phyloP scores from a whole-genome alignment of 2,113 vertebrate species.

The Circaetus cinerascens region DNA sequence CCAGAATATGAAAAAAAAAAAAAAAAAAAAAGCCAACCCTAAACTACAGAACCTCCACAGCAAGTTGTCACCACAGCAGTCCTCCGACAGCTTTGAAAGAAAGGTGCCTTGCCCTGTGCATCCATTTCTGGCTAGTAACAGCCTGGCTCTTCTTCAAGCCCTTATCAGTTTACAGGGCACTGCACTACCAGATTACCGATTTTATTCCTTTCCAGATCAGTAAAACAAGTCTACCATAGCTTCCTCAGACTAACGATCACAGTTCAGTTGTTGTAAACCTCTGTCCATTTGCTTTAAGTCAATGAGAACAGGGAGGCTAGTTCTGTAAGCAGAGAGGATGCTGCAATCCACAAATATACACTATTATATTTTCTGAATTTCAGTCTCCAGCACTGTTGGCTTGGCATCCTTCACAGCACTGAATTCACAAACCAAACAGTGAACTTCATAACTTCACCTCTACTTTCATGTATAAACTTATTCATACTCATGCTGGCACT shows the following conservation, averaged over 20 bases:
- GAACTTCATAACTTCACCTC: neutral
- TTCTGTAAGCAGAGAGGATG: neutral
- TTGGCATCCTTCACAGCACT: neutral
- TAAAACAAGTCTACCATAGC: neutral
- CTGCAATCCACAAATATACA: neutral
- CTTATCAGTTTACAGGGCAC: neutral
- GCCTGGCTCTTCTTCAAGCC: neutral
- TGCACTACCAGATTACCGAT: neutral
- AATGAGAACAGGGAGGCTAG: fast-evolving
- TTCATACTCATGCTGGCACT: neutral
- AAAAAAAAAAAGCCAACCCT: neutral
- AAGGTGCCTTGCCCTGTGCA: neutral
- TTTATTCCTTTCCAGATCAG: neutral
- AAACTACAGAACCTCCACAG: neutral
- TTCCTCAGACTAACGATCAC: neutral
- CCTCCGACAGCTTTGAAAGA: neutral
- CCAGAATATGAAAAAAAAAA: neutral
- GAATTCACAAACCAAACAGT: neutral
- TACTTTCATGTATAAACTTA: neutral
- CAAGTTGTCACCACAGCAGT: neutral
- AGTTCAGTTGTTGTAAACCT: neutral
- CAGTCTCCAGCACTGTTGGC: neutral
- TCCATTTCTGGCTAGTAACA: neutral
- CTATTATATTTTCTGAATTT: neutral
- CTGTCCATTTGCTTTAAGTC: neutral